These are phyloP conservation scores for Coenonympha arcania DNA, from an alignment of 2,888 invertebrate species.

Conservation along the genomic window DNA sequence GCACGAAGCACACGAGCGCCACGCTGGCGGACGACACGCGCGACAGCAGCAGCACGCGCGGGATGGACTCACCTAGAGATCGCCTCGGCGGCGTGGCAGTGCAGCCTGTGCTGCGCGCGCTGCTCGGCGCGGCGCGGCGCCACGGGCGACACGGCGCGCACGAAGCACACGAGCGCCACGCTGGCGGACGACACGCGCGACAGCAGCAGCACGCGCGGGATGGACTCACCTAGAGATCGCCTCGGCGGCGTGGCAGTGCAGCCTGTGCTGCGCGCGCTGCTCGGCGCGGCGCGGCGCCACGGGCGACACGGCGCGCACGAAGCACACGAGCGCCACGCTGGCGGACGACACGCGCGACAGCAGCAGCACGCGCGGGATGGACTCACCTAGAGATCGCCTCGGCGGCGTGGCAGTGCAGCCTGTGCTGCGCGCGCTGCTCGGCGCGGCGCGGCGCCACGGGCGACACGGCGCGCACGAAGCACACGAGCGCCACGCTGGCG, in stretches of 20 bases:
- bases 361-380: slow-evolving; percentile 78
- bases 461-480: slow-evolving; percentile 76
- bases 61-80: slow-evolving; percentile 81
- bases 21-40: slow-evolving; percentile 74
- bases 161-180: slow-evolving; percentile 82
- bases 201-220: slow-evolving; percentile 79
- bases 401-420: slow-evolving; percentile 85
- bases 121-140: slow-evolving; percentile 68
- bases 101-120: slow-evolving; percentile 82
- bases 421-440: slow-evolving; percentile 79
- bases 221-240: slow-evolving; percentile 83
- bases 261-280: slow-evolving; percentile 80
- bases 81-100: slow-evolving; percentile 88
- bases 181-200: slow-evolving; percentile 75
- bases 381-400: slow-evolving; percentile 84
- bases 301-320: slow-evolving; percentile 73
- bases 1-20: slow-evolving; percentile 82
- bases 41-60: slow-evolving; percentile 79
- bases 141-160: slow-evolving; percentile 69
- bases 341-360: slow-evolving; percentile 76
- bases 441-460: slow-evolving; percentile 66
- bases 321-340: slow-evolving; percentile 80
- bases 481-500: slow-evolving; percentile 78
- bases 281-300: slow-evolving; percentile 65
- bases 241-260: slow-evolving; percentile 88